A percentile compares a stretch with the other conserved stretches of the same genome.
These are phyloP conservation scores for Porites lutea DNA, from an alignment of 64 coral and sea anemone genomes.

Conservation along the genomic window DNA sequence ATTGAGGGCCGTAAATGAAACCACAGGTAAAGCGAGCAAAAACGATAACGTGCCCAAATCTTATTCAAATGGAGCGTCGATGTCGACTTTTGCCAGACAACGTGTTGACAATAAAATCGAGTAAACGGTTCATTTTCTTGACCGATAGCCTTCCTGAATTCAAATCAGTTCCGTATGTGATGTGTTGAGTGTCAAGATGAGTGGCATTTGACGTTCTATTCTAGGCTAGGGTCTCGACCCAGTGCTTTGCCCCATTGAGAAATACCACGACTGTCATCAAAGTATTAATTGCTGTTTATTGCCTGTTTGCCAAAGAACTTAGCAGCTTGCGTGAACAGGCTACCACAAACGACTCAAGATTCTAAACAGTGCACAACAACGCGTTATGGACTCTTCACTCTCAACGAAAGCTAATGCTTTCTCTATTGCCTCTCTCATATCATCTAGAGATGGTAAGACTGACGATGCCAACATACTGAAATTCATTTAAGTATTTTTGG, in stretches of 20 bases:
- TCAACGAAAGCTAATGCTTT: constrained; percentile 94
- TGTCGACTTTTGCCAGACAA: background rate
- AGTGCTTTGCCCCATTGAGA: constrained; percentile 31
- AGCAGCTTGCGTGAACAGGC: constrained; percentile 84
- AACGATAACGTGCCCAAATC: constrained; percentile 3
- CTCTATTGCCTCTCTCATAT: constrained; percentile 95
- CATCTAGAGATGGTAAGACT: constrained; percentile 57
- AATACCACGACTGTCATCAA: constrained; percentile 84
- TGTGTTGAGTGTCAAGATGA: constrained; percentile 37
- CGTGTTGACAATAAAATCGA: constrained; percentile 3
- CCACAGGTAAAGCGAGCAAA: constrained; percentile 14
- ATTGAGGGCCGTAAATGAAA: too few relatives aligned
- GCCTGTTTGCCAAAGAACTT: constrained; percentile 98
- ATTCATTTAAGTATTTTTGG: background rate
- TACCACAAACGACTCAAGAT: constrained; percentile 13
- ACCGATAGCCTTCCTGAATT: background rate
- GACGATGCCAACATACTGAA: constrained; percentile 41
- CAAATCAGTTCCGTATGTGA: constrained; percentile 45
- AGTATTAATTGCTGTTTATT: constrained; percentile 99
- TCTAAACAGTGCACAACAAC: constrained; percentile 35
- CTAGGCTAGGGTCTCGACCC: constrained; percentile 43
- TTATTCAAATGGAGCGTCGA: background rate
- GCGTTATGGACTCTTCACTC: constrained; percentile 67
- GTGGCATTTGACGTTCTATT: constrained; percentile 45
- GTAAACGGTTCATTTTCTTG: constrained; percentile 1